phyloP scores from a whole-genome alignment of 1,140 invertebrate genomes.

The Euura lappo region DNA sequence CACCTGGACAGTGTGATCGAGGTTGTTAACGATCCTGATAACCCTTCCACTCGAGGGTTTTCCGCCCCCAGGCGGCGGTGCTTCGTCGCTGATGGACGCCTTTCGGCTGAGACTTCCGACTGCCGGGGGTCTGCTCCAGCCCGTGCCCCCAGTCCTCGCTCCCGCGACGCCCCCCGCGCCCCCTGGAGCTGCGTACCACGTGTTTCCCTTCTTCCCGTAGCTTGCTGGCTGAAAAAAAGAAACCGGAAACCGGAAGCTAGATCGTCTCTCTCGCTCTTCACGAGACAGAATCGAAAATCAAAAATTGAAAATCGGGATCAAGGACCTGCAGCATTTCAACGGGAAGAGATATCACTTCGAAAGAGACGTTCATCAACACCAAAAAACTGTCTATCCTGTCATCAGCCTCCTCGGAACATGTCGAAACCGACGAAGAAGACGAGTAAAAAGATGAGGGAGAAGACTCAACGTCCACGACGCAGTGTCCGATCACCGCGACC shows the following conservation, averaged over 20 bases:
- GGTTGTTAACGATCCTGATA: slow-evolving; percentile 90
- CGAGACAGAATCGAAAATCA: not conserved
- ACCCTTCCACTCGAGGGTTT: slow-evolving; percentile 84
- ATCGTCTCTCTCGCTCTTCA: not conserved
- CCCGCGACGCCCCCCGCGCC: slow-evolving; percentile 54
- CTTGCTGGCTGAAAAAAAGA: slow-evolving; percentile 71
- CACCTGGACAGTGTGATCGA: slow-evolving; percentile 89
- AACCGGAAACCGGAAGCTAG: slow-evolving; percentile 9
- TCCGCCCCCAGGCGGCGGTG: slow-evolving; percentile 69
- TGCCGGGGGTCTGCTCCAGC: slow-evolving; percentile 74
- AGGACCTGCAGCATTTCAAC: slow-evolving; percentile 59
- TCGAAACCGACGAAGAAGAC: not conserved
- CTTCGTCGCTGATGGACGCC: slow-evolving; percentile 65
- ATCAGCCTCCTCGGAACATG: slow-evolving; percentile 22
- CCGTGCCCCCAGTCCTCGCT: slow-evolving; percentile 60
- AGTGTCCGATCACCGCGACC: not conserved
- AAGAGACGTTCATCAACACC: slow-evolving; percentile 61
- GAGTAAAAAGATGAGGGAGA: not conserved
- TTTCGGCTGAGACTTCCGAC: slow-evolving; percentile 71
- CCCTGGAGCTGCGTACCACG: slow-evolving; percentile 77
- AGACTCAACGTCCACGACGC: not conserved
- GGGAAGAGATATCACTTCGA: slow-evolving; percentile 59
- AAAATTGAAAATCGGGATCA: slow-evolving; percentile 8
- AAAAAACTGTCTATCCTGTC: slow-evolving; percentile 48
- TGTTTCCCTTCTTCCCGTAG: slow-evolving; percentile 86